These are phyloP conservation scores for Trichomalopsis sarcophagae DNA, from an alignment of 1,140 invertebrate species.

Conservation along the genomic window DNA sequence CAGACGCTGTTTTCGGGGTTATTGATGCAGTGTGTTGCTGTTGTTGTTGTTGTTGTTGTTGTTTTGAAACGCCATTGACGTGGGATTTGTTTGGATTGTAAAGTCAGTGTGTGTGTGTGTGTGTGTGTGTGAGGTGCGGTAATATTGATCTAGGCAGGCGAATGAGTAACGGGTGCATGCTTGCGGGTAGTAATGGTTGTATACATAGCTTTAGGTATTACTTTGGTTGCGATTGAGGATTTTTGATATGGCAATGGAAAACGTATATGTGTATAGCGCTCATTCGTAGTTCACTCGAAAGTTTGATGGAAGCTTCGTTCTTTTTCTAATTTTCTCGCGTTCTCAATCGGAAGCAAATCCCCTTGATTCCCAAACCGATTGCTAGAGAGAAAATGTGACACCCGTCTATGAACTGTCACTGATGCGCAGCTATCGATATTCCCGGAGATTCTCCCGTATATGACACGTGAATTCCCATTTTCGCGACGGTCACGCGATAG, in stretches of 20 bases:
- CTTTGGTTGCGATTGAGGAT: neutral
- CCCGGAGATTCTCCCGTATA: neutral
- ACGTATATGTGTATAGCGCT: too few species aligned
- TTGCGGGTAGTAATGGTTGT: neutral
- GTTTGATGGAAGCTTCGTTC: too few species aligned
- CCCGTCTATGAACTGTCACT: neutral
- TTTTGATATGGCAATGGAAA: neutral
- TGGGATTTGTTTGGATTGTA: neutral
- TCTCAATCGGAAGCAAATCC: too few species aligned
- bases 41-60: neutral
- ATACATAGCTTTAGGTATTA: neutral
- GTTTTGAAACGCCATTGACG: too few species aligned
- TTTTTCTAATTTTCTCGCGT: too few species aligned
- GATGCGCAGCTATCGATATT: neutral
- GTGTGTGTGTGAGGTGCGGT: too few species aligned
- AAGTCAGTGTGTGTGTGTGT: neutral
- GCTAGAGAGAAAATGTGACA: too few species aligned
- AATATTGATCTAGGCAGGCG: neutral
- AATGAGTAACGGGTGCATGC: neutral
- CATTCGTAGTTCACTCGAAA: too few species aligned
- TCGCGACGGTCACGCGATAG: neutral
- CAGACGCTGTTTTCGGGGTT: neutral
- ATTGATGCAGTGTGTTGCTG: neutral
- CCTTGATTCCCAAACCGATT: too few species aligned
- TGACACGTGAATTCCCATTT: neutral